A percentile compares a stretch with the other conserved stretches of the same genome.
Conservation (phyloP, 2,888 invertebrate genomes). For the Parascotia fuliginaria region DNA sequence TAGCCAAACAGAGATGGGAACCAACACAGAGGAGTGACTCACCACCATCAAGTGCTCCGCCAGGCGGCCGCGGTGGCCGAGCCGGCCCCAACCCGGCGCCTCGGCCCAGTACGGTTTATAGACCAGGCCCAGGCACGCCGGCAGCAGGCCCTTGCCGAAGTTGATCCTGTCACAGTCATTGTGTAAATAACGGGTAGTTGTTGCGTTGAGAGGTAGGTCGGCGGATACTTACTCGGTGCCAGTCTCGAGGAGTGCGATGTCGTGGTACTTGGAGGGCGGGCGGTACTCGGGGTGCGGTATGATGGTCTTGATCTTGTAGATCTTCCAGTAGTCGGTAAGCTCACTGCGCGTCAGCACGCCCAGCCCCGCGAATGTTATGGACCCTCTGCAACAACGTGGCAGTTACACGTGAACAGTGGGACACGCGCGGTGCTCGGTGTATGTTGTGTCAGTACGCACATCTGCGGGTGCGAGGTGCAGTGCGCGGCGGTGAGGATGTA, state of each 20-base stretch:
- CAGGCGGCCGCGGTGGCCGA: constrained; percentile 19
- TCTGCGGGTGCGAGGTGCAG: constrained; percentile 44
- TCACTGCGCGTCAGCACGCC: constrained; percentile 30
- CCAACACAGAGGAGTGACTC: too few relatives aligned
- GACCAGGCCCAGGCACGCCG: constrained; percentile 22
- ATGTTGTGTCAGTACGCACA: too few relatives aligned
- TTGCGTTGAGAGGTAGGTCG: too few relatives aligned
- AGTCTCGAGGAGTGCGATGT: constrained; percentile 58
- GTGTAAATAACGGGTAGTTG: too few relatives aligned
- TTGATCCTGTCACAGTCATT: constrained; percentile 33
- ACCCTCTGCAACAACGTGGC: constrained; percentile 23
- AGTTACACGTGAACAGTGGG: too few relatives aligned
- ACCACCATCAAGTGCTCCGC: constrained; percentile 18
- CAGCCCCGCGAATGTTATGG: constrained; percentile 29
- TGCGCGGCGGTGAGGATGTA: constrained; percentile 64
- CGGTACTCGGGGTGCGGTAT: constrained; percentile 50
- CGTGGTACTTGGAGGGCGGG: constrained; percentile 55
- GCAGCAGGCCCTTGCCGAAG: constrained; percentile 26
- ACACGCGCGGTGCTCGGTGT: too few relatives aligned
- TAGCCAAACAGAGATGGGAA: too few relatives aligned
- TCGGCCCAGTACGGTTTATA: background rate
- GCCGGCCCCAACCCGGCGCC: constrained; percentile 33
- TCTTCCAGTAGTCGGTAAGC: constrained; percentile 22
- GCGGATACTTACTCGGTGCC: constrained; percentile 24
- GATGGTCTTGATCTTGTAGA: constrained; percentile 28